phyloP scores from a whole-genome alignment of 2,797 vertebrate genomes.

The Kryptopterus vitreolus region DNA sequence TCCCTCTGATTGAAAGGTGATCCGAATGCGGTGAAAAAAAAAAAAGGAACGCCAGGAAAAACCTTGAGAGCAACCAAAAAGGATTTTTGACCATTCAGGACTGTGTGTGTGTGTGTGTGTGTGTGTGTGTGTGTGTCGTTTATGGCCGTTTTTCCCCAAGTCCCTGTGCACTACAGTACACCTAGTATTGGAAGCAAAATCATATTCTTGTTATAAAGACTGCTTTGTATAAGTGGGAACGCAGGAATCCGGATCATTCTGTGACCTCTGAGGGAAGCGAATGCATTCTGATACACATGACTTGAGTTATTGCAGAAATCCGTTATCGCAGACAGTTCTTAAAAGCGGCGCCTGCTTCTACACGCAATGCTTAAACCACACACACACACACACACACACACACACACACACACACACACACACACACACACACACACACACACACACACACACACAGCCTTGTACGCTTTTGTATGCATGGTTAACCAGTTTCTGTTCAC shows the following conservation, averaged over 20 bases:
- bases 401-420: background rate
- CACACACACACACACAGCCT: background rate
- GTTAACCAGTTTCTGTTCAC: conserved; percentile 2
- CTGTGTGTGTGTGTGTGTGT: no score
- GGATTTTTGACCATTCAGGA: no score
- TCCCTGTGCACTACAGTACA: no score
- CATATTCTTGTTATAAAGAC: background rate
- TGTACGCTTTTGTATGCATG: background rate
- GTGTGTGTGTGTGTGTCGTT: no score
- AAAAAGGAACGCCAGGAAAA: no score
- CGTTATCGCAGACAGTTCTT: background rate
- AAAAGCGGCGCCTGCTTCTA: background rate
- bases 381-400: background rate
- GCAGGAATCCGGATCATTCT: background rate
- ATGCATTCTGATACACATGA: background rate
- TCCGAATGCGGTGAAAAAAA: no score
- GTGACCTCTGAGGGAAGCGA: background rate
- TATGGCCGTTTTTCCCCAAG: no score
- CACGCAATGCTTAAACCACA: conserved; percentile 4
- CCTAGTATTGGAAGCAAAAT: background rate
- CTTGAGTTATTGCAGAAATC: background rate
- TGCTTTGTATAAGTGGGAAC: background rate
- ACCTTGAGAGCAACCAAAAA: no score
- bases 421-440: background rate
- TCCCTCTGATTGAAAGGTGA: no score